These are phyloP conservation scores for Aproaerema taeniolella DNA, from an alignment of 2,888 invertebrate genomes.

Conservation along the genomic window DNA sequence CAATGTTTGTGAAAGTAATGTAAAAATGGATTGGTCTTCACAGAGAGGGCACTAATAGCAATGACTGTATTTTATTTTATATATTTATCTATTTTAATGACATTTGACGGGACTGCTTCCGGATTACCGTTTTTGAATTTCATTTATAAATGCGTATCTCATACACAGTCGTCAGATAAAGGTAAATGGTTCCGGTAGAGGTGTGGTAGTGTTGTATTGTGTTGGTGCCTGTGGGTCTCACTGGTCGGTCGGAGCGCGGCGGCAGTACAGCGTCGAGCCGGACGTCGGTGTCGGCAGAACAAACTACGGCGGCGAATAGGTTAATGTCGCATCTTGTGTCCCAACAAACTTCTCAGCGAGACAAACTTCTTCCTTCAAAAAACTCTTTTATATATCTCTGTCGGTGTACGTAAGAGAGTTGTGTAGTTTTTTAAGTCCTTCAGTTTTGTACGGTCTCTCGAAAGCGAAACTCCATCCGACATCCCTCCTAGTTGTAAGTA, in stretches of 20 bases:
- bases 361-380: constrained; percentile 30
- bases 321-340: constrained; percentile 64
- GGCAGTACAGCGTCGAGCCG: neutral
- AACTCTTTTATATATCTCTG: constrained; percentile 20
- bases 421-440: constrained; percentile 47
- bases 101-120: no score
- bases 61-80: no score
- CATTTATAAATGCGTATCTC: constrained; percentile 23
- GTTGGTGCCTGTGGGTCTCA: constrained; percentile 43
- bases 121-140: no score
- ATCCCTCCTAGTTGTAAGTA: constrained; percentile 57
- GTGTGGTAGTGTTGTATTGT: no score
- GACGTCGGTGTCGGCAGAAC: constrained; percentile 45
- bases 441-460: constrained; percentile 32
- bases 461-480: constrained; percentile 37
- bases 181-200: no score
- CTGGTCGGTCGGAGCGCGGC: constrained; percentile 36
- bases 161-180: constrained; percentile 20
- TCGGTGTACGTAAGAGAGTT: constrained; percentile 35
- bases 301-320: constrained; percentile 50
- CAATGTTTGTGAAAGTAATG: neutral
- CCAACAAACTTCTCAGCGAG: constrained; percentile 71
- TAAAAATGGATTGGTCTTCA: no score
- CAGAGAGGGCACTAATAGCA: neutral
- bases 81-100: no score